Evolutionary conservation across 2,797 vertebrate genomes (phyloP), one percentile per base, ranked within the genome.

Genomic region (Neopelma chrysocephalum): DNA sequence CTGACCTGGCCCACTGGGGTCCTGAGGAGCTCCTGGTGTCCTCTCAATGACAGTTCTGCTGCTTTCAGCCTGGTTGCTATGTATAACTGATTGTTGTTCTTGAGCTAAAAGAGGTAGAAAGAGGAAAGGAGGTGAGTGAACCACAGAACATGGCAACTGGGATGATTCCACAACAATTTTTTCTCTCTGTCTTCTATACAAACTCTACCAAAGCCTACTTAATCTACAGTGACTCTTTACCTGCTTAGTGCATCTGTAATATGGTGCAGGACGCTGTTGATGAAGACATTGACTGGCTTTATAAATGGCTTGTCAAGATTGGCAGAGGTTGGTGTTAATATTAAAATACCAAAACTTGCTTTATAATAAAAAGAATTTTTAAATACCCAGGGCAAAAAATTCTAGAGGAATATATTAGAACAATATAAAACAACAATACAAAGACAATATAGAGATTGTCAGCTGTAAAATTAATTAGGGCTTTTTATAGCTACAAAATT

Each of bases 21-120:
- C 96, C 45, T 73, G 95, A 54, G 92, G 40, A 68, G 61, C 70
- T 87, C 89, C 95, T 32, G 2, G 5, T 31, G 19, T 65, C 65
- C 60, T 65, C 71, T 80, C 81, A 9, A 53, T 90, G 21, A 79
- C n/a, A 27, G 94, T 93, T 66, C 65, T 31, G 48, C 97, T 97
- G 96, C 98, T 98, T 92, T 98, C 98, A 64, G 97, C 98, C 94
- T 98, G 98, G 88, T 32, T 97, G 87, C 90, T 97, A 68, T 98
- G 96, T 22, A 95, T 51, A 87, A 97, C 6, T 4, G 53, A 91
- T 42, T 75, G 95, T 48, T 88, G 77, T 32, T 97, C 94, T 94
- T 94, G 90, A 78, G 89, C 98, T 98, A 34, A 51, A 94, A 16
- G 18, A 47, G 11, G 13, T 27, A 36, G 22, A 77, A 86, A 71